Percentiles rank a stretch among this genome's conserved stretches.
Evolutionary conservation across 2,888 invertebrate genomes (phyloP).

Genomic region (Exocentrus adspersus): DNA sequence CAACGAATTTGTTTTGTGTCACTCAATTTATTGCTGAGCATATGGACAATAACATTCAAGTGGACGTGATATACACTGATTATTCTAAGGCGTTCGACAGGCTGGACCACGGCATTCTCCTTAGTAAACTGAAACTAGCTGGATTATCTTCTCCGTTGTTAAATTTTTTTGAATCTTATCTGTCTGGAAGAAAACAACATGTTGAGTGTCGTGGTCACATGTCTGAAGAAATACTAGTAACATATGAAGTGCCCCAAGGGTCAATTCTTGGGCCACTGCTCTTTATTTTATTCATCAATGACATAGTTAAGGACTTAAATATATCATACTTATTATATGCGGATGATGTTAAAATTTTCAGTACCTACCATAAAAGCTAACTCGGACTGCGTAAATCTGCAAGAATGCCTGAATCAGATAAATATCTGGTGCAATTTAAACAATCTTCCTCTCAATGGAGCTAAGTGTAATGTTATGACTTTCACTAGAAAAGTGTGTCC

Average conservation of each 20-base stretch:
- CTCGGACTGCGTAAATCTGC: not conserved
- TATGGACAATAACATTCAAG: not conserved
- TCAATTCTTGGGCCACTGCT: not conserved
- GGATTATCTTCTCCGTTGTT: too few relatives aligned
- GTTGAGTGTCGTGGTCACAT: not conserved
- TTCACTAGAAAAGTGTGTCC: not conserved
- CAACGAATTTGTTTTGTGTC: not conserved
- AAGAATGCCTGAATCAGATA: too few relatives aligned
- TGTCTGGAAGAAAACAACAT: not conserved
- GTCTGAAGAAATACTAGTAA: not conserved
- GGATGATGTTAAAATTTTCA: not conserved
- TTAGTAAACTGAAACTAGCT: too few relatives aligned
- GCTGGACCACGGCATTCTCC: too few relatives aligned
- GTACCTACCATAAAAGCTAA: not conserved
- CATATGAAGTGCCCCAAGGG: not conserved
- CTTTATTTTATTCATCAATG: not conserved
- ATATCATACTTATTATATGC: not conserved
- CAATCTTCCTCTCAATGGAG: not conserved
- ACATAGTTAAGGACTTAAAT: not conserved
- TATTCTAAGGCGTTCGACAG: too few relatives aligned
- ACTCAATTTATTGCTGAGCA: not conserved
- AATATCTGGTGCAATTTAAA: not conserved
- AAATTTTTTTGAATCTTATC: not conserved
- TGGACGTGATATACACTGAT: not conserved
- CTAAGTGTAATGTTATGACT: not conserved